Evolutionary conservation across 2,888 invertebrate genomes (phyloP), one percentile per base, ranked within the genome.

Genomic region (Sturmia bella): DNA sequence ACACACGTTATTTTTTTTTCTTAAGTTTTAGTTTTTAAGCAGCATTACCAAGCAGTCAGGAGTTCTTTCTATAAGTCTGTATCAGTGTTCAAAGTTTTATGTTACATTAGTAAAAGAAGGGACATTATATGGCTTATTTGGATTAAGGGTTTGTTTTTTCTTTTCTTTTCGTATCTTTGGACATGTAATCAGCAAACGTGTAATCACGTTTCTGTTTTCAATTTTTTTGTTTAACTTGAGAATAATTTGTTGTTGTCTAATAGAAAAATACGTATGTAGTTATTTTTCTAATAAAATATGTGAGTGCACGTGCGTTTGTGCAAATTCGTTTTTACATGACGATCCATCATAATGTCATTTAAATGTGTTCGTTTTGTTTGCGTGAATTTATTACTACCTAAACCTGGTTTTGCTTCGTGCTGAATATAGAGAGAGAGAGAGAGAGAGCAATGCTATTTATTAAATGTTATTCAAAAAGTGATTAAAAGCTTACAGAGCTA

Each of bases 101-200:
- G 72, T 66, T 39, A 59, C 72, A 73, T 78, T 73, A 66, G 66
- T 15, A 54, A 61, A 73, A 66, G 52, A 69, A 69, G 32, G 57
- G 57, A 73, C 78, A 79, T 76, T 69, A 52, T 73, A 68, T 54
- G 72, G 66, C 73, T 76, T 69, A 52, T 73, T 61, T 54, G 72
- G 66, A 72, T 79, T 79, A 72, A n/a, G 45, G 70, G 12, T 21
- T 70, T 57, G 50, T 32, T 9, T 52, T 9, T 52, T 39, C 9
- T 19, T 32, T 54, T 3, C 37, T 57, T 9, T 50, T 45, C 12
- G 21, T 45, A 45, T 64, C n/a, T 12, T 21, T 27, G 48, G 15
- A 24, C 43, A 73, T 52, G 59, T 27, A 24, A 39, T 79, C 27
- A 43, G 52, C 78, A 73, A 24, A 79, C 66, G 72, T 79, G 72